Percentiles rank a stretch among this genome's conserved stretches.
Evolutionary conservation across 1,140 invertebrate species (phyloP).

Genomic region (Pseudobourletiella spinata): DNA sequence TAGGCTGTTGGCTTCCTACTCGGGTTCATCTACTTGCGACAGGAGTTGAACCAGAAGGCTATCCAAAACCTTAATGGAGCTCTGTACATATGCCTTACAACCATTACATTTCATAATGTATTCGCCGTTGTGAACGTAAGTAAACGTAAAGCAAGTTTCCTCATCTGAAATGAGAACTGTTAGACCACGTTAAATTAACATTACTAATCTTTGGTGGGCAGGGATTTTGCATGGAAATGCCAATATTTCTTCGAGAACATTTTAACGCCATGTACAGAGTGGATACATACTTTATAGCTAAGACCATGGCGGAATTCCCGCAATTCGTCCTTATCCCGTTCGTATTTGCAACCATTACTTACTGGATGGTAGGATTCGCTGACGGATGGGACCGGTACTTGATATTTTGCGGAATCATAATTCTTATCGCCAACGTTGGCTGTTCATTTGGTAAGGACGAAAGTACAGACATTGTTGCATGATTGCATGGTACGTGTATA

Average conservation of each 20-base stretch:
- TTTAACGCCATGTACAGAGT: constrained; percentile 38
- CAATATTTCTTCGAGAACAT: constrained; percentile 37
- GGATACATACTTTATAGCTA: constrained; percentile 37
- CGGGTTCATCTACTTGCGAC: constrained; percentile 79
- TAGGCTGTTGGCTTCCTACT: no score
- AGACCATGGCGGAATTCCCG: constrained; percentile 41
- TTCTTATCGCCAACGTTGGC: constrained; percentile 44
- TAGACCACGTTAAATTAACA: no score
- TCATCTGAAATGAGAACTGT: no score
- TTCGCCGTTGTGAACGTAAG: constrained; percentile 45
- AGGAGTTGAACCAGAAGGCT: constrained; percentile 71
- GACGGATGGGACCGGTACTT: constrained; percentile 39
- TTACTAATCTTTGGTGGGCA: no score
- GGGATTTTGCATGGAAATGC: constrained; percentile 36
- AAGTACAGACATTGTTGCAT: neutral
- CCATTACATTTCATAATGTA: constrained; percentile 88
- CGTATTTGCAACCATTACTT: constrained; percentile 44
- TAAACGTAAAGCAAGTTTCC: no score
- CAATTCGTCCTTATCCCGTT: constrained; percentile 42
- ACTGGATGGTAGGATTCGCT: constrained; percentile 45
- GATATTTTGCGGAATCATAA: constrained; percentile 38
- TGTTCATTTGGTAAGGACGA: constrained; percentile 44
- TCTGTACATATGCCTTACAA: constrained; percentile 81
- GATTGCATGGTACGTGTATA: neutral
- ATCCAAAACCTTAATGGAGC: constrained; percentile 94